A percentile compares a stretch with the other conserved stretches of the same genome.
Evolutionary conservation across 1,140 invertebrate species (phyloP).

Genomic region (Neodiprion fabricii): DNA sequence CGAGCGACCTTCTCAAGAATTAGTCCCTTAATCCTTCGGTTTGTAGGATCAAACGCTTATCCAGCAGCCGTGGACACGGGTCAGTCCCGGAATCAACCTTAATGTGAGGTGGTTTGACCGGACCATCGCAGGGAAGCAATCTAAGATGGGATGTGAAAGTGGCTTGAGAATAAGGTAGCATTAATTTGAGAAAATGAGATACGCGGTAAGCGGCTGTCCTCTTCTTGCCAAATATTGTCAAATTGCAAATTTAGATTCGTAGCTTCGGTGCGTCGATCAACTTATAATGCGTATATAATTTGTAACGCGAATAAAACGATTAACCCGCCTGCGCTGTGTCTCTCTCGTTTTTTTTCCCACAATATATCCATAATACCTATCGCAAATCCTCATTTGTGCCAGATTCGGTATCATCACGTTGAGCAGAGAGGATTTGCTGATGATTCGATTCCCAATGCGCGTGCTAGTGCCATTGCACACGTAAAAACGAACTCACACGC

Average conservation of each 20-base stretch:
- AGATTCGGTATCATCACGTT: not conserved
- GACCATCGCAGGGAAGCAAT: too few species aligned
- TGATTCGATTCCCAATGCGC: constrained; percentile 4
- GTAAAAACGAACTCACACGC: too few species aligned
- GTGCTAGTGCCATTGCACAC: not conserved
- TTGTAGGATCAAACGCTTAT: not conserved
- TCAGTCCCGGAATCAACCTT: not conserved
- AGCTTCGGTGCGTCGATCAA: too few species aligned
- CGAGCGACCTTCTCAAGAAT: not conserved
- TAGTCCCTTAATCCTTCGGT: not conserved
- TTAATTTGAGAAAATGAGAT: too few species aligned
- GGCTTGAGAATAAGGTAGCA: too few species aligned
- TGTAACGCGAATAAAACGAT: too few species aligned
- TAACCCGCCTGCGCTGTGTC: too few species aligned
- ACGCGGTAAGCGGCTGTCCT: too few species aligned
- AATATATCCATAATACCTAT: not conserved
- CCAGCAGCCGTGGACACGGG: not conserved
- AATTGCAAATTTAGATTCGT: too few species aligned
- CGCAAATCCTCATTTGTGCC: not conserved
- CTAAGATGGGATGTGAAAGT: too few species aligned
- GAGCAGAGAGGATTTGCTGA: not conserved
- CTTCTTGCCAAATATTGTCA: too few species aligned
- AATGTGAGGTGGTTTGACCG: not conserved
- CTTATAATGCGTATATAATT: too few species aligned
- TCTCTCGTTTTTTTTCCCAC: not conserved